Conservation (phyloP, 2,797 vertebrate genomes). For the Chaenodraco wilsoni region DNA sequence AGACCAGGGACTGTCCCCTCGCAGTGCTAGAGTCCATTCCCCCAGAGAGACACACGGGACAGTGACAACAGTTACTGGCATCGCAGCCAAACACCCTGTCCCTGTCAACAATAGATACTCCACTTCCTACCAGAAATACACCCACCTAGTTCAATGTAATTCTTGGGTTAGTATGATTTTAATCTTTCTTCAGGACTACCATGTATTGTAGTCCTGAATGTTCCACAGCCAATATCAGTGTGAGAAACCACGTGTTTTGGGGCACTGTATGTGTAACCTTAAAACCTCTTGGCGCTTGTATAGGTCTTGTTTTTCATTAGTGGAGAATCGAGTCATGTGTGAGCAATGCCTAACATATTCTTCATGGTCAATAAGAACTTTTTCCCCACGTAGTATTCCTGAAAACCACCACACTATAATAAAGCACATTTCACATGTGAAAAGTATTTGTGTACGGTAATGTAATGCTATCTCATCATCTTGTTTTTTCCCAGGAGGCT, state of each 20-base stretch:
- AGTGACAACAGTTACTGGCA: constrained; percentile 16
- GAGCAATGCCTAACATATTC: not conserved
- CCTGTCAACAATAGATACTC: constrained; percentile 6
- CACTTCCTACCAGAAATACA: not conserved
- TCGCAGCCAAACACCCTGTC: not conserved
- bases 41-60: constrained; percentile 11
- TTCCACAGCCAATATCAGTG: not conserved
- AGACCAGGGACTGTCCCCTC: constrained; percentile 11
- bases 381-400: not conserved
- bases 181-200: not conserved
- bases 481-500: constrained; percentile 86
- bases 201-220: not conserved
- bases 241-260: not conserved
- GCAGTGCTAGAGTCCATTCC: constrained; percentile 20
- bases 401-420: too few relatives aligned
- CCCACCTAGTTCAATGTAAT: not conserved
- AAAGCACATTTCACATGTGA: not conserved
- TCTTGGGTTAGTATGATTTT: not conserved
- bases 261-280: too few relatives aligned
- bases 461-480: not conserved
- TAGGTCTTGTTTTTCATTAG: not conserved
- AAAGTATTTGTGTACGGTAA: not conserved
- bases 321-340: not conserved
- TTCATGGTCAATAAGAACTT: not conserved
- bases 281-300: accelerated